Base-by-base conservation (phyloP, 2,797 vertebrate genomes). In the Spheniscus humboldti region DNA sequence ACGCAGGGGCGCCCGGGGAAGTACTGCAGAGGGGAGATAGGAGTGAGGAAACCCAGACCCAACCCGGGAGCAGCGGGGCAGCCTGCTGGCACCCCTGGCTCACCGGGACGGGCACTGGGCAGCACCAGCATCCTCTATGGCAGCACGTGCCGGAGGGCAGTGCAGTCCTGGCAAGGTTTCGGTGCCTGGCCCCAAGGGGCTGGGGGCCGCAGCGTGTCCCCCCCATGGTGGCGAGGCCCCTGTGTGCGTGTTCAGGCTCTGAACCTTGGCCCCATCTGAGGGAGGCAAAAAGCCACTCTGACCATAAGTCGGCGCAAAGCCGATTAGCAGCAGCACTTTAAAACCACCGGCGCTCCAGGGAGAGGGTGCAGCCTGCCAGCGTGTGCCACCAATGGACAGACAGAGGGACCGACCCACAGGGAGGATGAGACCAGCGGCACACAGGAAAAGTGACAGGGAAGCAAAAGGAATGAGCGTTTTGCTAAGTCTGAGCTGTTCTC, bases 321-420 rank as follows among this genome's bases (percentile, higher is more conserved):
- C 94, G 98, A 99, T 99, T 99, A 99, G 98, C 98, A 98, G 99
- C 98, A 98, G 98, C 97, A 98, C 98, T 98, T 98, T 97, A 98
- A 98, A 99, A 98, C 97, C 93, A 31, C 94, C 75, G 92, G 95
- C 77, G 23, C 94, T 83, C 95, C 57, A 57, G 97, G 98, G 98
- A 99, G 97, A 93, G 91, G 37, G 89, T 96, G 55, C 64, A 78
- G 71, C 80, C 60, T 2, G 4, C 31, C 76, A 85, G 81, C 6
- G 1, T 1, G 1, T 41, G 79, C 56, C 67, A 71, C 47, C 0
- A 5, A 30, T 7, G 6, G 60, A 25, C 9, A 0, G 48, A 63
- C 1, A 22, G 53, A 72, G 27, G 35, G 18, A 72, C n/a, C 0
- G 1, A 76, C n/a, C 67, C 53, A 35, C 6, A 4, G 20, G 31